Base-by-base conservation (phyloP, 2,797 vertebrate genomes). In the Rachycentron canadum region DNA sequence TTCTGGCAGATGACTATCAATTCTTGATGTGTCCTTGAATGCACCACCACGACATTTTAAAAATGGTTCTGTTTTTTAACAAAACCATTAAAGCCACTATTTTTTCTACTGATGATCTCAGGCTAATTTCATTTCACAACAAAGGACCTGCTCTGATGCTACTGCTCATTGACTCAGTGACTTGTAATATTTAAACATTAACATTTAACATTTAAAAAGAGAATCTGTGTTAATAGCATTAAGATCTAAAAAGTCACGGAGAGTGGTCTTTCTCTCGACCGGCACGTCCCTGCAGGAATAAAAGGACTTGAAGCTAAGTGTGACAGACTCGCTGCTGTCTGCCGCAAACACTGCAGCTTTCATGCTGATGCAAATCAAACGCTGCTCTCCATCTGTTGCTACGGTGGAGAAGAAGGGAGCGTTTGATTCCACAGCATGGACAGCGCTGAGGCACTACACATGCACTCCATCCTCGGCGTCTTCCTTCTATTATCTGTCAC, bases 361-460 rank as follows among this genome's bases (percentile, higher is more conserved):
- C 85, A 92, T 43, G 69, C 73, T 30, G 70, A 91, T 89, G 85
- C 85, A 81, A 92, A 91, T 91, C 47, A 78, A 76, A 60, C 19
- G 10, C 81, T 58, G 78, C 52, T 66, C 81, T 41, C 66, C 25
- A 25, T 70, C 86, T 87, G 86, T 74, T 62, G 74, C 81, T n/a
- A 59, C 1, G 58, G 40, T 9, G n/a, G 36, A 34, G 68, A 50
- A 88, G 71, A 90, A 83, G 85, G 81, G 64, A 69, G 65, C 25
- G 62, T 49, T 91, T 93, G 89, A 91, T 78, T 86, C 43, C 34
- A 1, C 55, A 40, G 55, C 0, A 45, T 10, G 76, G 62, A 69
- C 62, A 3, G 49, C 38, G 3, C 41, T 8, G 30, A 80, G 17
- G 45, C 69, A 52, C 80, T 82, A 52, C 36, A 70, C 63, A 28